Conservation (phyloP, 2,888 invertebrate species). For the Temnothorax rugatulus region DNA sequence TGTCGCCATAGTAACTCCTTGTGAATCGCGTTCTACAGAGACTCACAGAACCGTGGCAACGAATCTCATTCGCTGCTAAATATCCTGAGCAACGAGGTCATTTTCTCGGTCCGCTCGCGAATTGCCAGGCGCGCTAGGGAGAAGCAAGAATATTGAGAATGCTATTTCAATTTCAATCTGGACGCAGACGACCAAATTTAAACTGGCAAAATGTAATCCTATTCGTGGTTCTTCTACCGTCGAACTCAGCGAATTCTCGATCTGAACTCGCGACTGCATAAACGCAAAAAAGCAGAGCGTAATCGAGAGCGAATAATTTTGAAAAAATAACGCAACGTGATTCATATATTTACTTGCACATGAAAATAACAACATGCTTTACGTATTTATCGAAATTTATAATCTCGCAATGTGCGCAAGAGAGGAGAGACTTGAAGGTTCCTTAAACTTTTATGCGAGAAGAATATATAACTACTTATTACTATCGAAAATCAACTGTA, state of each 20-base stretch:
- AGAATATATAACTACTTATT: not conserved
- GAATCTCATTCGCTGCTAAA: constrained; percentile 31
- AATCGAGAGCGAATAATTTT: constrained; percentile 17
- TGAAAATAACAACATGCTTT: not conserved
- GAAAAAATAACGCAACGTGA: not conserved
- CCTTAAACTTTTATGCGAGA: not conserved
- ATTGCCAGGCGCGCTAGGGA: not conserved
- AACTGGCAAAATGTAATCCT: constrained; percentile 25
- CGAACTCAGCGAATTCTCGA: not conserved
- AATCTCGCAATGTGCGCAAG: not conserved
- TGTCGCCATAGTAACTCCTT: constrained; percentile 53
- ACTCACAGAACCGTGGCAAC: constrained; percentile 15
- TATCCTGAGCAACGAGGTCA: constrained; percentile 47
- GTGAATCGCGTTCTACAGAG: constrained; percentile 1
- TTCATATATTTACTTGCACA: not conserved
- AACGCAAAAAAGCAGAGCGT: not conserved
- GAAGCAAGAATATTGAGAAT: constrained; percentile 21
- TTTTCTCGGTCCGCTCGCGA: constrained; percentile 35
- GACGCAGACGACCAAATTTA: not conserved
- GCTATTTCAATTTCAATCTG: constrained; percentile 40
- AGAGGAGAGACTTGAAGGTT: not conserved
- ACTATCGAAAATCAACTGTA: constrained; percentile 6
- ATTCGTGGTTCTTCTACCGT: not conserved
- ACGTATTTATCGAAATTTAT: not conserved
- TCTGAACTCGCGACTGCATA: not conserved